These are phyloP conservation scores for Bursaphelenchus okinawaensis DNA, from an alignment of 2,888 invertebrate species.

Conservation along the genomic window DNA sequence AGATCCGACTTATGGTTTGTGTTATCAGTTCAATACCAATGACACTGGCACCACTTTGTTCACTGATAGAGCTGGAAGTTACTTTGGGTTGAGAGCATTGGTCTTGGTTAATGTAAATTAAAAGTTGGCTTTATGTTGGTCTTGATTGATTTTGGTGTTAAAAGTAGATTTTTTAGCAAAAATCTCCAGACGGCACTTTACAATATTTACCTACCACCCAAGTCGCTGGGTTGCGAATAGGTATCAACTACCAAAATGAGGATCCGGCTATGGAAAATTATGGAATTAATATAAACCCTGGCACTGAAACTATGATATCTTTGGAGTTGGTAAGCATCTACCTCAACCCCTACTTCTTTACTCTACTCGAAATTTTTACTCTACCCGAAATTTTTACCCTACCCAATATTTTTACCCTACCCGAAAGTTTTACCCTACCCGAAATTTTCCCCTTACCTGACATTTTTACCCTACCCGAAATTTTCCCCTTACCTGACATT, in stretches of 20 bases:
- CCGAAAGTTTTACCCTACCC: too few species aligned
- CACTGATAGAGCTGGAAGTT: conserved; percentile 17
- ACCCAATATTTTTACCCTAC: too few species aligned
- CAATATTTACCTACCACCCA: conserved; percentile 21
- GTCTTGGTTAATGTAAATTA: conserved; percentile 3
- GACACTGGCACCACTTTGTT: not conserved
- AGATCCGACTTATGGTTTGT: conserved; percentile 19
- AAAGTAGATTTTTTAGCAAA: conserved; percentile 15
- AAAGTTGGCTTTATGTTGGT: too few species aligned
- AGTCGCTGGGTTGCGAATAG: conserved; percentile 14
- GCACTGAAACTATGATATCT: conserved; percentile 17
- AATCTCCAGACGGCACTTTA: conserved; percentile 6
- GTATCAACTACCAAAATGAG: conserved; percentile 5
- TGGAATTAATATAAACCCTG: conserved; percentile 15
- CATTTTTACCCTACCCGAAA: too few species aligned
- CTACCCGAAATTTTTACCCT: too few species aligned
- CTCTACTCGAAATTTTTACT: too few species aligned
- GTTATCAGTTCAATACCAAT: conserved; percentile 22
- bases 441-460: too few species aligned
- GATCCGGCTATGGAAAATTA: conserved; percentile 17
- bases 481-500: too few species aligned
- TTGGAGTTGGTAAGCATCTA: conserved; percentile 22
- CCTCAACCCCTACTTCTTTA: too few species aligned
- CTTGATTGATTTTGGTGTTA: not conserved
- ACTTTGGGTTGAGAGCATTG: conserved; percentile 16